Evolutionary conservation across 2,888 invertebrate species (phyloP), one percentile per base, ranked within the genome.

Genomic region (Meliscaeva auricollis): DNA sequence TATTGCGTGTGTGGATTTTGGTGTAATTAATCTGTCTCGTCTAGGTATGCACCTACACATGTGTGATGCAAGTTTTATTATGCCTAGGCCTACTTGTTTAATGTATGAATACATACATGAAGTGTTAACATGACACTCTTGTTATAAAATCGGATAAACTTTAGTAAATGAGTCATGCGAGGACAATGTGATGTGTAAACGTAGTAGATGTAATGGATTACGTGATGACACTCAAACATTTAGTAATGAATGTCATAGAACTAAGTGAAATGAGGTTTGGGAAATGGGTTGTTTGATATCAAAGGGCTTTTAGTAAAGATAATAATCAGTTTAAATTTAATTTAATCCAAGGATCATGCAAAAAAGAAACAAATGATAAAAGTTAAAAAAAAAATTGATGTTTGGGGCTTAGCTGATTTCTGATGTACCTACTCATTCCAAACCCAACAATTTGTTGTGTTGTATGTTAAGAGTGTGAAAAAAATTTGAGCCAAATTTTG

Each of bases 21-120:
- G 48, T 77, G 72, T 77, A 83, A 83, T 83, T 83, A 78, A 78
- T 73, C 73, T 73, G 48, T 38, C 35, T 32, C 35, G 35, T 66
- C 64, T 46, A 54, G 30, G 26, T 48, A 9, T 46, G 7, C 7
- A 8, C 9, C 2, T 48, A 4, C 20, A 2, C 9, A 20, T 48
- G 17, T 20, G 62, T 22, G 56, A 75, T 46, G 54, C 41, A 32
- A 69, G 41, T 58, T 66, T 68, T 48, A 15, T 20, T 44, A 22
- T 38, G 9, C 38, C 38, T 38, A 38, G 5, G 13, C 9, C 13
- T 11, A 9, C 38, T 13, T 9, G 13, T 38, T 0, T 38, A 41
- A 22, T n/a, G n/a, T n/a, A 15, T 41, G 20, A 11, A 13, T 35
- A 26, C 26, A 26, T n/a, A 44, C 70, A 70, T 56, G 3, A 17